Conservation (phyloP, 2,113 vertebrate genomes). For the Strigops habroptila region DNA sequence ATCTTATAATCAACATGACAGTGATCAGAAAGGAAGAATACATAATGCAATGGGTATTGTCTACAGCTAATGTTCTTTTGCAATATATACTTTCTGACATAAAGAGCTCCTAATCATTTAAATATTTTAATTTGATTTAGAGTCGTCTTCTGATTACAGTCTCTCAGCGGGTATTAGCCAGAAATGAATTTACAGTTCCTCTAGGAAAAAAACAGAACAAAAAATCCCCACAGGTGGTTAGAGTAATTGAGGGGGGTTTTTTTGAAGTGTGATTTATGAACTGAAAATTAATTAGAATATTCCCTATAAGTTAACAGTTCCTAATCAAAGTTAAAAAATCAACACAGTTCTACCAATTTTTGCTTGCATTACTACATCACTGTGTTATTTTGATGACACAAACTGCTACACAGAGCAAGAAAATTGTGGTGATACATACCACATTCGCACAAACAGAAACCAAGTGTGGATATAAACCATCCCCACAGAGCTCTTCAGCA, state of each 20-base stretch:
- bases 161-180: not conserved
- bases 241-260: not conserved
- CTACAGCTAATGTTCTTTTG: not conserved
- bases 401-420: not conserved
- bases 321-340: not conserved
- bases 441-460: not conserved
- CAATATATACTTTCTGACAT: not conserved
- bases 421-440: not conserved
- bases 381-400: not conserved
- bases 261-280: not conserved
- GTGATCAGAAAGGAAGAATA: not conserved
- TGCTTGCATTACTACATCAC: not conserved
- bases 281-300: not conserved
- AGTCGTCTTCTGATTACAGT: not conserved
- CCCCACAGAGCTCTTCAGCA: not conserved
- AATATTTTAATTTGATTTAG: not conserved
- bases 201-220: conserved; percentile 20
- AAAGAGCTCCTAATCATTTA: not conserved
- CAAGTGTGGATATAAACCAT: not conserved
- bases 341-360: not conserved
- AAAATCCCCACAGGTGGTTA: not conserved
- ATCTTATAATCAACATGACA: not conserved
- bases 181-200: not conserved
- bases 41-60: not conserved
- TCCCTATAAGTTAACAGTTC: not conserved